Evolutionary conservation across 2,888 invertebrate genomes (phyloP), one percentile per base, ranked within the genome.

Genomic region (Mayetiola destructor): DNA sequence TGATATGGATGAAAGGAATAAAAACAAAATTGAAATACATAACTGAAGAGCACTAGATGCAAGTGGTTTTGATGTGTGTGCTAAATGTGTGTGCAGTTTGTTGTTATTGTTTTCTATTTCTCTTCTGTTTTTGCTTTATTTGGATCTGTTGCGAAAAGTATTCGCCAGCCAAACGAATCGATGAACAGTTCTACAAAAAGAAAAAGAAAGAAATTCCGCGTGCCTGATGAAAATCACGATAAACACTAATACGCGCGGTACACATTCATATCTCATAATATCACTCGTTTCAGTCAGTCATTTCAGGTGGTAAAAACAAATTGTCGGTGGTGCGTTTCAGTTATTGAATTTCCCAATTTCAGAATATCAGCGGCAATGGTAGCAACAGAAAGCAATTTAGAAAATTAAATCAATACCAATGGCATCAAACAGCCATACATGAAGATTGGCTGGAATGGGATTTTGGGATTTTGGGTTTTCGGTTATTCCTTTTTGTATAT

Each of bases 401-500:
- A 39, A 56, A 56, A 56, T 56, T 56, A 56, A 56, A 56, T 56
- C 56, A 56, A 56, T 56, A 56, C 56, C 39, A 39, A 42, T 42
- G 30, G 16, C 29, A 32, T 52, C 23, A 56, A 42, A 55, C 27
- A 48, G 48, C 23, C 48, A 27, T 48, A n/a, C 27, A 27, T 48
- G n/a, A 27, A 40, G 12, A n/a, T n/a, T n/a, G n/a, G n/a, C n/a
- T n/a, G n/a, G 12, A 32, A 9, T 32, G 6, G 39, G 3, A 10
- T 8, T 4, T 21, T 40, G 40, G 3, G 2, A 8, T 21, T 39
- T 8, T 40, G 5, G 3, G 21, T n/a, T 20, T 40, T 10, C 23
- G 40, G 12, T 40, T 40, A 23, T 20, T 12, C 10, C 40, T 3
- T 12, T 40, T 2, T 36, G 14, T 36, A 32, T 10, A 32, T 32